These are phyloP conservation scores for Cryptoprocta ferox DNA, from an alignment of 2,797 vertebrate species.

Conservation along the genomic window DNA sequence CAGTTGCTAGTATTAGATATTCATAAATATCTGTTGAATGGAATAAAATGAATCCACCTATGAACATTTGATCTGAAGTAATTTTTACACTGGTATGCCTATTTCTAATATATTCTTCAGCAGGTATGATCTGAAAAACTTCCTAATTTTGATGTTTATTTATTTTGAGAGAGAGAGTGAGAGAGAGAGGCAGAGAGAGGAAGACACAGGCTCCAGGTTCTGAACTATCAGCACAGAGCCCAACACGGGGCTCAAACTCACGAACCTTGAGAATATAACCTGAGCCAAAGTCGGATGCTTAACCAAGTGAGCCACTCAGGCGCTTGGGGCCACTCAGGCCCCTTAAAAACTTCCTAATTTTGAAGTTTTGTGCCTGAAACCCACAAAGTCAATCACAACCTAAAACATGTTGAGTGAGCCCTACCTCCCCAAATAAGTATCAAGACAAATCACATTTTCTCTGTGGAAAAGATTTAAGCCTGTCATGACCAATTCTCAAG, in stretches of 20 bases:
- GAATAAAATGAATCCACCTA: not conserved
- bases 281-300: no score
- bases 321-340: no score
- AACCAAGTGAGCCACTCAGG: no score
- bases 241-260: no score
- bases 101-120: slow-evolving; percentile 4
- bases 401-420: not conserved
- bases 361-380: not conserved
- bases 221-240: no score
- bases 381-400: not conserved
- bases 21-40: not conserved
- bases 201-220: no score
- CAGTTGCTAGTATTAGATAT: not conserved
- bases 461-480: not conserved
- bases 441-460: not conserved
- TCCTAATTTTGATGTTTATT: not conserved
- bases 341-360: slow-evolving; percentile 15
- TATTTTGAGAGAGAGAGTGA: no score
- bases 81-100: not conserved
- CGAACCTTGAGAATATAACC: no score
- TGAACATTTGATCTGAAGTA: not conserved
- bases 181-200: no score
- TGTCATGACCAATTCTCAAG: not conserved
- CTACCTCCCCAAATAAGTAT: not conserved
- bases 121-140: not conserved